Conservation (phyloP, 2,797 vertebrate genomes). For the Bryconaethiops microstoma region DNA sequence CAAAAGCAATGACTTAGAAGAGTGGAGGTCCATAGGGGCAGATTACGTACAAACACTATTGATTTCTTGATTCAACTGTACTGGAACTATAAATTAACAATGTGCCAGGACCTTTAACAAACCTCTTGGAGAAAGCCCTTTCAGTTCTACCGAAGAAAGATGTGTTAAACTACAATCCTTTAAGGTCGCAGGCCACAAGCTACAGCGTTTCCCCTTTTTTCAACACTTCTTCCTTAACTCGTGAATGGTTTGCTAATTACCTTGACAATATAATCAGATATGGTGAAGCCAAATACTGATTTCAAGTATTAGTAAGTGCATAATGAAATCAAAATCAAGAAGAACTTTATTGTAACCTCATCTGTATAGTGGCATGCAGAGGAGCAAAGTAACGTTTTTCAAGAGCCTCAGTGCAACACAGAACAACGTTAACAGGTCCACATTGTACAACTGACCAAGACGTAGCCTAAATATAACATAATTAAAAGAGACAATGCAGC, state of each 20-base stretch:
- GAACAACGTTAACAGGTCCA: too few species aligned
- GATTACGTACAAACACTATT: conserved; percentile 52
- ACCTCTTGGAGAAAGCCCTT: conserved; percentile 16
- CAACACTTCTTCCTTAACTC: not conserved
- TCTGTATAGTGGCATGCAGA: too few species aligned
- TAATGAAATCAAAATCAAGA: too few species aligned
- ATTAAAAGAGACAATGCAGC: too few species aligned
- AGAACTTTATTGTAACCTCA: too few species aligned
- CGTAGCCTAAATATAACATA: too few species aligned
- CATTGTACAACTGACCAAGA: too few species aligned
- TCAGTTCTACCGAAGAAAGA: conserved; percentile 3
- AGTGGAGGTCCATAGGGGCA: conserved; percentile 28
- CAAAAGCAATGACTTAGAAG: conserved; percentile 27
- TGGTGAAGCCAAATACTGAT: not conserved
- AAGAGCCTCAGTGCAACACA: too few species aligned
- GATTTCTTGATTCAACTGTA: conserved; percentile 51
- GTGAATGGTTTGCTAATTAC: not conserved
- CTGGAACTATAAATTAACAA: conserved; percentile 55
- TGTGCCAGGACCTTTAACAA: conserved; percentile 40
- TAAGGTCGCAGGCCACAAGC: not conserved
- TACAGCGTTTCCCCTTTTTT: not conserved
- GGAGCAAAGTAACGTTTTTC: too few species aligned
- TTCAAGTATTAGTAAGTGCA: too few species aligned
- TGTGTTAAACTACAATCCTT: not conserved
- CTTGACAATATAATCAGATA: too few species aligned